Base-by-base conservation (phyloP, 2,797 vertebrate genomes). In the Sternotherus odoratus region DNA sequence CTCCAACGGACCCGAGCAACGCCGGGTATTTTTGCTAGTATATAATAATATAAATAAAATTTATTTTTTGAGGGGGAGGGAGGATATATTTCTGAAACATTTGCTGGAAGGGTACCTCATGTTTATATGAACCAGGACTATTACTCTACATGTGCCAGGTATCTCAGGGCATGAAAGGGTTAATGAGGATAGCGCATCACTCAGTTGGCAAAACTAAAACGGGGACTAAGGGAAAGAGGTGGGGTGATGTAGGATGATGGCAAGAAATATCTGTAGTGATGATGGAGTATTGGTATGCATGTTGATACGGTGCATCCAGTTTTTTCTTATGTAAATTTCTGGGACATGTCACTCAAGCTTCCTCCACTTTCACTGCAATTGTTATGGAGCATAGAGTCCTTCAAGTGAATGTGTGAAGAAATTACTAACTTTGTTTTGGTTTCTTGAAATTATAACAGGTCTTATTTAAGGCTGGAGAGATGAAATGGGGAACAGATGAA, bases 401-500 rank as follows among this genome's bases (percentile, higher is more conserved):
- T 82, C 43, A 56, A 2, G 19, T 74, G 54, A 21, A 8, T 24
- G 1, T 6, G 4, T 56, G 77, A 63, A 26, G 36, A 8, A 12
- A 3, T 75, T 83, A 46, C 24, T 72, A 72, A 82, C 79, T 19
- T 23, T 56, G 33, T 54, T 87, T 39, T 86, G 9, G n/a, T 82
- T 24, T 88, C 43, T 90, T 88, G 74, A 66, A 79, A 94, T 93
- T 39, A 0, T 91, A 36, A 56, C 97, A 99, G 99, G 98, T 98
- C 77, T 94, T 99, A 94, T 99, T 98, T 69, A 98, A 98, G 88
- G 99, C 99, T 30, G 99, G 99, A 39, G 98, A 99, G 81, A 98
- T 98, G 69, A 99, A 99, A 94, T 98, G 99, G 97, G 99, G 99
- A 93, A 99, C 99, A 0, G 99, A 99, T 63, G 99, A 99, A 97